Conservation (phyloP, 2,113 vertebrate species). For the Kryptolebias marmoratus region DNA sequence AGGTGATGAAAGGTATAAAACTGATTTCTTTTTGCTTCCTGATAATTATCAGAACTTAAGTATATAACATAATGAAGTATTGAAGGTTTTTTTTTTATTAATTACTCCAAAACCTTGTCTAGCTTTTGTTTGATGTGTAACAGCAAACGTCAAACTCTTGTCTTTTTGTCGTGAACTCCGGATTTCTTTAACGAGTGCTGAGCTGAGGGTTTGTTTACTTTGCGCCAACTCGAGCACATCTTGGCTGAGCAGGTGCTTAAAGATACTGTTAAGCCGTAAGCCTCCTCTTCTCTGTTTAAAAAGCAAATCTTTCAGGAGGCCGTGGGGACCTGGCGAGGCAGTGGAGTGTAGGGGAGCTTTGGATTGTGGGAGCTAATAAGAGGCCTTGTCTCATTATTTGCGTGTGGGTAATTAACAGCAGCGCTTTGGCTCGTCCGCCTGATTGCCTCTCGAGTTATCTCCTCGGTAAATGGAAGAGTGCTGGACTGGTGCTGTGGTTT, state of each 20-base stretch:
- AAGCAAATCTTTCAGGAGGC: conserved; percentile 58
- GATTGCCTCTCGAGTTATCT: conserved; percentile 82
- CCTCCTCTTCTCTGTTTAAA: conserved; percentile 40
- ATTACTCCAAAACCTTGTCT: background rate
- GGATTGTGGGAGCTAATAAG: conserved; percentile 73
- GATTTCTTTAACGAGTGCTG: conserved; percentile 21
- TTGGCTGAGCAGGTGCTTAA: conserved; percentile 33
- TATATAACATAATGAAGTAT: background rate
- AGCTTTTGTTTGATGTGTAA: background rate
- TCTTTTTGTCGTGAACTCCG: background rate
- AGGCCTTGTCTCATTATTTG: conserved; percentile 78
- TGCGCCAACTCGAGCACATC: conserved; percentile 21
- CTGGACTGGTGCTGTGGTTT: conserved; percentile 74
- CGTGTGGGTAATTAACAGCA: conserved; percentile 81
- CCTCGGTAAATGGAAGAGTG: conserved; percentile 71
- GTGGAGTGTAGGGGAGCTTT: conserved; percentile 67
- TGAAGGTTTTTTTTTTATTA: too few species aligned
- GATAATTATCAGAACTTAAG: background rate
- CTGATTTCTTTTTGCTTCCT: conserved; percentile 1
- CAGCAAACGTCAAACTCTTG: background rate
- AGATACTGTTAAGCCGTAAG: conserved; percentile 41
- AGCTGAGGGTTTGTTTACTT: conserved; percentile 1
- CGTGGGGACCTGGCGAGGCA: conserved; percentile 61
- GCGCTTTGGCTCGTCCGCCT: conserved; percentile 69
- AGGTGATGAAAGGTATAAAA: conserved; percentile 14